Conservation (phyloP, 2,797 vertebrate species). For the Bovichtus diacanthus region DNA sequence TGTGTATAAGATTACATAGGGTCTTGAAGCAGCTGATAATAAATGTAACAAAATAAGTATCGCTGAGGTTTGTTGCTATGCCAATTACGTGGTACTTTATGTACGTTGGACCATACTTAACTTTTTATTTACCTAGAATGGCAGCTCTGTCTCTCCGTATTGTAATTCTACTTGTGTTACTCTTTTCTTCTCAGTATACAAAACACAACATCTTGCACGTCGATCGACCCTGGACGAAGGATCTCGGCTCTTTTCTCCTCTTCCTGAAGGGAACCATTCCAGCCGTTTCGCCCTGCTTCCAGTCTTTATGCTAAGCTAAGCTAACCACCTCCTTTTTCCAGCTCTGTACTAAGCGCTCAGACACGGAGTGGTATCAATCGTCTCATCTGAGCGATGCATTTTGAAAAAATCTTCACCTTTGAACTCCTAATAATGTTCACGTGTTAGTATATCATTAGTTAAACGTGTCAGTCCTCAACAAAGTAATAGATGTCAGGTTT, state of each 20-base stretch:
- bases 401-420: no score
- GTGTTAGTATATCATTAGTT: no score
- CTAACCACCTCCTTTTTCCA: not conserved
- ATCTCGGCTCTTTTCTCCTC: not conserved
- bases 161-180: not conserved
- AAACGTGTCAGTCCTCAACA: no score
- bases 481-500: no score
- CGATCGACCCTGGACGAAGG: not conserved
- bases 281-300: not conserved
- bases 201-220: not conserved
- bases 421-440: no score
- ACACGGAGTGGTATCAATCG: no score
- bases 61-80: no score
- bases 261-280: not conserved
- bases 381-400: no score
- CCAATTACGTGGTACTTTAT: no score
- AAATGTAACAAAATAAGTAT: not conserved
- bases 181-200: not conserved
- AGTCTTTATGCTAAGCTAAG: not conserved
- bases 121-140: not conserved
- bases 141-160: not conserved
- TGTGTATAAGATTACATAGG: slow-evolving; percentile 8
- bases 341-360: not conserved
- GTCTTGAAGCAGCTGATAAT: not conserved
- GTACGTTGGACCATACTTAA: not conserved